Base-by-base conservation (phyloP, 2,797 vertebrate genomes). In the Siniperca undulata region DNA sequence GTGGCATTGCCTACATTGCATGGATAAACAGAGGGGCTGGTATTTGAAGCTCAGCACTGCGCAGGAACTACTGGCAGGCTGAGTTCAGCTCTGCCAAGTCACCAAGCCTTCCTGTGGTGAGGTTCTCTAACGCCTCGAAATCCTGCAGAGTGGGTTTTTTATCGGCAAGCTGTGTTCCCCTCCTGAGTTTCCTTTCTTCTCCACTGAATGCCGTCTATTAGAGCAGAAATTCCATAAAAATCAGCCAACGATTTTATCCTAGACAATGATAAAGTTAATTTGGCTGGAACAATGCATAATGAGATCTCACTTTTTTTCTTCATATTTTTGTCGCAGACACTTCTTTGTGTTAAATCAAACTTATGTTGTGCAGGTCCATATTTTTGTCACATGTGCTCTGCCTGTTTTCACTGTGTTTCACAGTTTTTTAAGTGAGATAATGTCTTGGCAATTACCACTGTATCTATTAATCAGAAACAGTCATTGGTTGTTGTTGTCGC, bases 31-130 rank as follows among this genome's bases (percentile, higher is more conserved):
- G 66, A 67, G 40, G 44, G 48, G 48, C 50, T 62, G 59, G 7
- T 87, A 76, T 81, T 89, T 89, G 77, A 85, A 67, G 71, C 87
- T 90, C 84, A 87, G 79, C 80, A 40, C 82, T 86, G 81, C 67
- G 36, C 75, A 85, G 53, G 88, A 87, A 87, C 88, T 82, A 77
- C 86, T 85, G 83, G 86, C 85, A 86, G 79, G 38, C 82, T 80
- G 85, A 85, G 86, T 82, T 86, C 83, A 87, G 81, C 86, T 84
- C 90, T 86, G 89, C 87, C 86, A 88, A 94, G 88, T 84, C 89
- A 91, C 88, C 87, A 78, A 87, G 81, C 77, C 81, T 88, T 92
- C 91, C 92, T 77, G 91, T 86, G 84, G 91, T 52, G 91, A 90
- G 77, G 72, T 89, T 91, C 81, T 91, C 72, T 83, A 71, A 88